Evolutionary conservation across 2,113 vertebrate species (phyloP).

Genomic region (Phrynocephalus versicolor): DNA sequence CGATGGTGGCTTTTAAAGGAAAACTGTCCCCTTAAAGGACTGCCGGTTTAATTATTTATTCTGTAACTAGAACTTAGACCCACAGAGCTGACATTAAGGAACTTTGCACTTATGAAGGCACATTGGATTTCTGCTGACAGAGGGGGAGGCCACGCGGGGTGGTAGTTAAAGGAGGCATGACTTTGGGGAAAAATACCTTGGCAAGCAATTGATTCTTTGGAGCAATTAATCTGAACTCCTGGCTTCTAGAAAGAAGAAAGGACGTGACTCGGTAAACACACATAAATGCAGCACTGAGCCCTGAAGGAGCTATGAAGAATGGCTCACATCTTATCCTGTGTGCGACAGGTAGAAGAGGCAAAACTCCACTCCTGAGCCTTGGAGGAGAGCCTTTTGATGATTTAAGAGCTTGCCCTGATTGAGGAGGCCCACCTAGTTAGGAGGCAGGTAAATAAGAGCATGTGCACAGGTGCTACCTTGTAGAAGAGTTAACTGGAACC

Average conservation of each 20-base stretch:
- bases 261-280: rapidly evolving
- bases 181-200: neutral
- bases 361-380: neutral
- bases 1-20: neutral
- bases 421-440: neutral
- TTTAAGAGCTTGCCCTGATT: neutral
- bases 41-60: slow-evolving; percentile 52
- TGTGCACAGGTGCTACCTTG: neutral
- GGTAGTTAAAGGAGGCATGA: neutral
- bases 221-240: neutral
- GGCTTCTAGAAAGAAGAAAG: neutral
- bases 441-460: neutral
- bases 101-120: slow-evolving; percentile 41
- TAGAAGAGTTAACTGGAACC: neutral
- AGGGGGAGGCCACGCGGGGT: neutral
- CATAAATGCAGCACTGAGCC: neutral
- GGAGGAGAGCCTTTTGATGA: neutral
- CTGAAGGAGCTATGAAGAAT: neutral
- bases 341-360: neutral
- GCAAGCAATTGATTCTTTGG: slow-evolving; percentile 27
- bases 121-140: slow-evolving; percentile 9
- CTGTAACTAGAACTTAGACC: slow-evolving; percentile 33
- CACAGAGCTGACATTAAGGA: slow-evolving; percentile 32
- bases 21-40: slow-evolving; percentile 43
- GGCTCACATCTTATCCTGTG: neutral